Evolutionary conservation across 1,140 invertebrate genomes (phyloP), one percentile per base, ranked within the genome.

Genomic region (Venustaconcha ellipsiformis): DNA sequence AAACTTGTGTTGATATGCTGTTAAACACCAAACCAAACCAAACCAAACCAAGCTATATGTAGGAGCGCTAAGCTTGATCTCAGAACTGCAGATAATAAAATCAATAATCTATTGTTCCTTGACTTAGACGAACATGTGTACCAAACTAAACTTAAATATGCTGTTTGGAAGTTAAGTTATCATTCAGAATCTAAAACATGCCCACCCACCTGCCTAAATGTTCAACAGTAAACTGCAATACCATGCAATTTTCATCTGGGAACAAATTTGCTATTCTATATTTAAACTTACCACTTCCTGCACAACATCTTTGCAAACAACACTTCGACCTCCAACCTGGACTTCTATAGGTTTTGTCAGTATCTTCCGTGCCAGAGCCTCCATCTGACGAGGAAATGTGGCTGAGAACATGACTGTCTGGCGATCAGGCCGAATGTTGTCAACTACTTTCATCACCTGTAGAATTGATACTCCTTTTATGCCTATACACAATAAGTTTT

Each of bases 381-480:
- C 99, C 98, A 99, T 99, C 91, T 99, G 97, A 8, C 98, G 91
- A 0, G 99, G 99, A 88, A 99, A 99, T 0, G 99, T 99, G 0
- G 99, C 99, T 81, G 96, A 99, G 89, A 99, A 99, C 93, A 99
- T 95, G 0, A 99, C 98, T 0, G 97, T 99, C 90, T 99, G 97
- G 66, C 97, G 90, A 90, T 99, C 98, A 0, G 99, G 99, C 57
- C 98, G 92, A 3, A 99, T 94, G 88, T 99, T 99, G 83, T 99
- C 98, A 80, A 99, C 95, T 64, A 99, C 99, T 80, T 96, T 93
- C 95, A 97, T 99, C 1, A 97, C 95, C 93, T 94, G 78, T 58
- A 74, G 37, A 48, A 48, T n/a, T 11, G 37, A 48, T 48, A 48
- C 6, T 0, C 6, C 11, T 48, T 6, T 48, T 48, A 48, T 48